Evolutionary conservation across 1,140 invertebrate species (phyloP), one percentile per base, ranked within the genome.

Genomic region (Wasmannia auropunctata): DNA sequence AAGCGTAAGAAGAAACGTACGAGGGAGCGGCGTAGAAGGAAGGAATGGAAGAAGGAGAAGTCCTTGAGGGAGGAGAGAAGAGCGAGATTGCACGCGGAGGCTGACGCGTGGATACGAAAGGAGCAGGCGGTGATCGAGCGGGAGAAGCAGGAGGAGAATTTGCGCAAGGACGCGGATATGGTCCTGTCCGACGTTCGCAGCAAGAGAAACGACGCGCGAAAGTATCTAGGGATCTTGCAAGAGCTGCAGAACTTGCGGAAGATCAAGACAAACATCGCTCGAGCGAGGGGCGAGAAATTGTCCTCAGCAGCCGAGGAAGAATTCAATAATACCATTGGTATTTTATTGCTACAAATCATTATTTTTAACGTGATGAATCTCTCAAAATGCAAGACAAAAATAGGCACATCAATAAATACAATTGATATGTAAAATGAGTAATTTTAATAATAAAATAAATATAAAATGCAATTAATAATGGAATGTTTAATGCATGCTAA

Each of bases 121-220:
- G 91, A 96, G 95, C 89, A 96, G 89, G 96, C 97, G 91, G 94
- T 96, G 70, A 96, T 97, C 46, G 95, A 96, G 75, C 96, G 95
- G 86, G 95, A 95, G 63, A 97, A 97, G 93, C 92, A 97, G 96
- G 96, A 97, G 91, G 96, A 96, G 92, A 95, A 96, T 90, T 95
- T 97, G 63, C 96, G 97, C 88, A 95, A 95, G 88, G 95, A 97
- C 92, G 97, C 97, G 0, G 97, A 98, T 92, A 94, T 95, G 84
- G 95, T 97, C 16, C 92, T 98, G 1, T 96, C 96, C 58, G 97
- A 97, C 90, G 97, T 98, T 0, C 93, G 96, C 34, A 95, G 95
- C 63, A 97, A 97, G 92, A 96, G 97, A 91, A 95, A 93, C 49
- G 97, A 98, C 91, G 96, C 96, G 0, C 96, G 96, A 75, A 97